Evolutionary conservation across 2,113 vertebrate genomes (phyloP), one percentile per base, ranked within the genome.

Genomic region (Trematomus loennbergii): DNA sequence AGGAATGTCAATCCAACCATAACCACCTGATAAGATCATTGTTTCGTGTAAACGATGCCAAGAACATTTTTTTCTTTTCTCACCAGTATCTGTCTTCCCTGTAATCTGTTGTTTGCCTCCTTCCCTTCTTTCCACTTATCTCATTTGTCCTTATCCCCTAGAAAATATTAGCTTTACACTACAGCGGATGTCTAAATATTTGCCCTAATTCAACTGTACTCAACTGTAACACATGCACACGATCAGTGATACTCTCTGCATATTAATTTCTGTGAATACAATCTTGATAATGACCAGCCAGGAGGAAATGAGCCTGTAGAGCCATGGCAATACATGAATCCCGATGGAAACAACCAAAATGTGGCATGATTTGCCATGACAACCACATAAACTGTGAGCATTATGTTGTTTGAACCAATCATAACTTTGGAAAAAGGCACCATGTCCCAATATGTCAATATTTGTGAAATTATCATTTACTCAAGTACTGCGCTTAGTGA

Each of bases 221-320:
- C 1, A 5, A 5, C 7, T 64, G 43, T 40, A 25, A 10, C 6
- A 3, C 6, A 36, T 57, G 15, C 46, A 70, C 81, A 82, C 49
- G 13, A 43, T 53, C 16, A 15, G 59, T 18, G 75, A 55, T 25
- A 22, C 69, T 0, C 6, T 40, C 46, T 79, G 79, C 74, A 87
- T 89, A 82, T 40, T 80, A 89, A 88, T 40, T 61, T 65, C 62
- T 73, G 25, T 75, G 50, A 75, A 78, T 52, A 29, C n/a, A 82
- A 62, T 84, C 33, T 61, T 67, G 54, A 82, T 72, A 48, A 79
- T 36, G 78, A 77, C 55, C 69, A 74, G 69, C 70, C 88, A 78
- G 67, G 69, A 89, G 78, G 87, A 88, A 91, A 81, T 81, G 16
- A 71, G 78, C 48, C 78, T 43, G 1, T 53, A 48, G 64, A 78